These are phyloP conservation scores for Tretioscincus oriximinensis DNA, from an alignment of 2,113 vertebrate species.

Conservation along the genomic window DNA sequence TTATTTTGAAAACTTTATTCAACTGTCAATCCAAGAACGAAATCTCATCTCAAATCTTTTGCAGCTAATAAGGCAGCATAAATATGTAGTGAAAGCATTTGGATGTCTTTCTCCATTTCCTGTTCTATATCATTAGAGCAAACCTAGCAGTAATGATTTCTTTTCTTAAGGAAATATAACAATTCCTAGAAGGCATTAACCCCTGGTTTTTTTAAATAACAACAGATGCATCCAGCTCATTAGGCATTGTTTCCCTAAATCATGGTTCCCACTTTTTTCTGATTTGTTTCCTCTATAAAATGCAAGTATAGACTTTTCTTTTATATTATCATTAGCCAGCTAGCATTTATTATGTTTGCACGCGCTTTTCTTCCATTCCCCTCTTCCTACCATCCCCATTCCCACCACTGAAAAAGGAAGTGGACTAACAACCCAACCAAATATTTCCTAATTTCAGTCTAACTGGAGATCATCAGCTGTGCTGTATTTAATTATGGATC, in stretches of 20 bases:
- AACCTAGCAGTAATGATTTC: slow-evolving; percentile 30
- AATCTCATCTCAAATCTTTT: slow-evolving; percentile 14
- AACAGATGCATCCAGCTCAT: slow-evolving; percentile 36
- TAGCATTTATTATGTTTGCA: slow-evolving; percentile 31
- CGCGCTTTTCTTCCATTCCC: not conserved
- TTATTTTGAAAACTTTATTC: not conserved
- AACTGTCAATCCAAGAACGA: slow-evolving; percentile 21
- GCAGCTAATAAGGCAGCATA: slow-evolving; percentile 44
- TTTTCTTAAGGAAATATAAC: slow-evolving; percentile 29
- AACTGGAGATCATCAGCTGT: slow-evolving; percentile 41
- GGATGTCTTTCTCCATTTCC: slow-evolving; percentile 32
- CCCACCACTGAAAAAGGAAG: not conserved
- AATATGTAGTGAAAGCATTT: slow-evolving; percentile 32
- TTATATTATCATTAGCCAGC: slow-evolving; percentile 39
- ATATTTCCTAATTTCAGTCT: slow-evolving; percentile 24
- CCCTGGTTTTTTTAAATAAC: not conserved
- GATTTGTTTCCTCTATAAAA: slow-evolving; percentile 2
- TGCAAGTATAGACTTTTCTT: not conserved
- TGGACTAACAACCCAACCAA: slow-evolving; percentile 4
- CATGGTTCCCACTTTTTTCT: not conserved
- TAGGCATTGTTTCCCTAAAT: slow-evolving; percentile 26
- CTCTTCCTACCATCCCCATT: no score
- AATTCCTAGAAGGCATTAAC: slow-evolving; percentile 22
- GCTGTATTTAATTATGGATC: slow-evolving; percentile 27
- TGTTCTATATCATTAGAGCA: slow-evolving; percentile 34